Evolutionary conservation across 2,113 vertebrate genomes (phyloP).

Genomic region (Lepisosteus oculatus): DNA sequence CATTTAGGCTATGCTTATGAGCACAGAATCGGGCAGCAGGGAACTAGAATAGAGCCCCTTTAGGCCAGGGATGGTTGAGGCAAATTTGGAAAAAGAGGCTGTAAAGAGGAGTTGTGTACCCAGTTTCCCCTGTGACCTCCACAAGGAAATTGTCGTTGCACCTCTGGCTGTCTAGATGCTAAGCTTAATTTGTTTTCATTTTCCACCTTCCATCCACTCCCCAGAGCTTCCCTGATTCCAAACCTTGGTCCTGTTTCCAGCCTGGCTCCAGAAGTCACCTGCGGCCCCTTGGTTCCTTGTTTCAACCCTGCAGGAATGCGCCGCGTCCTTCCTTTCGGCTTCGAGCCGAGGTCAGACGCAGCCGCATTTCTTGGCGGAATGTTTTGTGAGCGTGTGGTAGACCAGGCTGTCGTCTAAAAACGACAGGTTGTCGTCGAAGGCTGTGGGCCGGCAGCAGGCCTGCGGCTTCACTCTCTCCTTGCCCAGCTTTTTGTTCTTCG

Average conservation of each 20-base stretch:
- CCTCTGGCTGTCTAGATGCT: background rate
- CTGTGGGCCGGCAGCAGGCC: slow-evolving; percentile 89
- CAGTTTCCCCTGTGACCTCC: background rate
- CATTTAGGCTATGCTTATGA: background rate
- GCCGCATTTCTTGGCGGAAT: slow-evolving; percentile 93
- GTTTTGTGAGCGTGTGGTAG: slow-evolving; percentile 95
- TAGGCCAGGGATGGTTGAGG: background rate
- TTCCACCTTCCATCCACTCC: background rate
- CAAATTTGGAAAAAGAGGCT: background rate
- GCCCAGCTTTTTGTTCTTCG: slow-evolving; percentile 87
- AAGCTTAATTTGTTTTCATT: background rate
- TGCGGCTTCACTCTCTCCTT: slow-evolving; percentile 80
- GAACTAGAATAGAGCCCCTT: background rate
- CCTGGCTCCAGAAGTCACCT: slow-evolving; percentile 48
- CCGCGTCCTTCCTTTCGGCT: slow-evolving; percentile 37
- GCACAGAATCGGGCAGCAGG: slow-evolving; percentile 1
- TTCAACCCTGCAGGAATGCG: slow-evolving; percentile 65
- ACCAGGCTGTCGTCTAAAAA: slow-evolving; percentile 91
- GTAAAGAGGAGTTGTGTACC: background rate
- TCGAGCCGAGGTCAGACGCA: slow-evolving; percentile 72
- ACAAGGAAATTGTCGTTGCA: background rate
- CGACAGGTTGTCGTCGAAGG: slow-evolving; percentile 92
- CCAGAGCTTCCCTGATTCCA: too few species aligned
- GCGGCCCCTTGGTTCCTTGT: slow-evolving; percentile 70
- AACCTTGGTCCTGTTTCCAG: slow-evolving; percentile 70